Conservation (phyloP, 2,888 invertebrate genomes). For the Drosophila formosana region DNA sequence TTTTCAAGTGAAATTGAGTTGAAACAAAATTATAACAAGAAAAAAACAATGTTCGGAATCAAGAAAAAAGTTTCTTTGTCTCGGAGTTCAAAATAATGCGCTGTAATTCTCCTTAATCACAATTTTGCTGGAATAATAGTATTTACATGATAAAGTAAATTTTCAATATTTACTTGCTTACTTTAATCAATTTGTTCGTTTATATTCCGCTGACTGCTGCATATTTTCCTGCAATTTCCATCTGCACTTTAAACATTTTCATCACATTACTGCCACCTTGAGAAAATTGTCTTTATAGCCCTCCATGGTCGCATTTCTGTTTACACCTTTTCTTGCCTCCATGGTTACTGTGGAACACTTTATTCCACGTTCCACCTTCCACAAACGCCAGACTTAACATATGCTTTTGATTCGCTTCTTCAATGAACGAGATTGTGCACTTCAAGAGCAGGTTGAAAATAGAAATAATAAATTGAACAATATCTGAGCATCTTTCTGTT, state of each 20-base stretch:
- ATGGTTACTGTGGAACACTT: neutral
- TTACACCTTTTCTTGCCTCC: neutral
- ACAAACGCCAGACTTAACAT: neutral
- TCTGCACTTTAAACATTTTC: constrained; percentile 1
- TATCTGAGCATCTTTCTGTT: neutral
- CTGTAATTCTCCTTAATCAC: constrained; percentile 1
- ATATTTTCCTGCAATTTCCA: neutral
- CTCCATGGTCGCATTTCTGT: constrained; percentile 18
- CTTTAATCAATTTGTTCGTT: constrained; percentile 1
- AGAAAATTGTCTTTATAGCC: constrained; percentile 12
- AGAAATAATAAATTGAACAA: neutral
- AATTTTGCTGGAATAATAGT: neutral
- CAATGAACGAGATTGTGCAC: neutral
- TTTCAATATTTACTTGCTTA: neutral
- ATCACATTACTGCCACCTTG: neutral
- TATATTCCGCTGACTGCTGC: neutral
- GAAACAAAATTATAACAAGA: neutral
- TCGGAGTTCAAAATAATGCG: neutral
- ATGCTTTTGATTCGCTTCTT: neutral
- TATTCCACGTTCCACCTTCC: constrained; percentile 5
- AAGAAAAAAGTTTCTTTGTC: constrained; percentile 11
- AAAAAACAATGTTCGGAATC: neutral
- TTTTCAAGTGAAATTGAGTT: constrained; percentile 10
- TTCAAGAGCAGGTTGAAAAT: neutral
- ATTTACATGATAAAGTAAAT: constrained; percentile 1